phyloP scores from a whole-genome alignment of 2,113 vertebrate genomes.

The mouse (Mus musculus) region DNA sequence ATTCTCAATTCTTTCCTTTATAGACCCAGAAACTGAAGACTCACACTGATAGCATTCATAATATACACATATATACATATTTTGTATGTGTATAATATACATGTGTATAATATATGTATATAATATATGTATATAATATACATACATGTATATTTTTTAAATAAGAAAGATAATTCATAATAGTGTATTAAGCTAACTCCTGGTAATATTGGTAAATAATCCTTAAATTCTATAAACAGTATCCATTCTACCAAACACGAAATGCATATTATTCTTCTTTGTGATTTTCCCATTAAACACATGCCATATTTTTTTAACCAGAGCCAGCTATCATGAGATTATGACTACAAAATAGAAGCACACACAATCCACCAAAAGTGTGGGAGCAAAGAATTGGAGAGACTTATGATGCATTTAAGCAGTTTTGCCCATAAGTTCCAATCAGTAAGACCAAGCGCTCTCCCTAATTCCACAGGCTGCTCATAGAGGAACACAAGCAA shows the following conservation, averaged over 20 bases:
- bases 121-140: neutral
- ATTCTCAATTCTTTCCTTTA: constrained; percentile 13
- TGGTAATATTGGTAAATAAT: neutral
- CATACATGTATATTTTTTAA: neutral
- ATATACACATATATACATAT: neutral
- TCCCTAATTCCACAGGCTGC: neutral
- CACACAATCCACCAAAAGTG: neutral
- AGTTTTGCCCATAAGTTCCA: neutral
- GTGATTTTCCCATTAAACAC: constrained; percentile 52
- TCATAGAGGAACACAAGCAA: neutral
- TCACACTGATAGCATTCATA: neutral
- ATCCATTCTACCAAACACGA: constrained; percentile 52
- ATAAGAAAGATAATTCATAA: neutral
- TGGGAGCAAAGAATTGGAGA: neutral
- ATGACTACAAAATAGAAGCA: neutral
- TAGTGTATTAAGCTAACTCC: neutral
- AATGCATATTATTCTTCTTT: neutral
- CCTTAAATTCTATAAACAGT: constrained; percentile 9
- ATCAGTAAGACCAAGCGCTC: neutral
- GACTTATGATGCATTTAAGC: neutral
- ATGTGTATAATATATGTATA: neutral
- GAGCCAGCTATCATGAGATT: constrained; percentile 19
- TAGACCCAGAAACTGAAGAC: neutral
- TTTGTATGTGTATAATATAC: neutral
- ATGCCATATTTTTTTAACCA: neutral